Evolutionary conservation across 2,797 vertebrate species (phyloP), one percentile per base, ranked within the genome.

Genomic region (Fundulus diaphanus): DNA sequence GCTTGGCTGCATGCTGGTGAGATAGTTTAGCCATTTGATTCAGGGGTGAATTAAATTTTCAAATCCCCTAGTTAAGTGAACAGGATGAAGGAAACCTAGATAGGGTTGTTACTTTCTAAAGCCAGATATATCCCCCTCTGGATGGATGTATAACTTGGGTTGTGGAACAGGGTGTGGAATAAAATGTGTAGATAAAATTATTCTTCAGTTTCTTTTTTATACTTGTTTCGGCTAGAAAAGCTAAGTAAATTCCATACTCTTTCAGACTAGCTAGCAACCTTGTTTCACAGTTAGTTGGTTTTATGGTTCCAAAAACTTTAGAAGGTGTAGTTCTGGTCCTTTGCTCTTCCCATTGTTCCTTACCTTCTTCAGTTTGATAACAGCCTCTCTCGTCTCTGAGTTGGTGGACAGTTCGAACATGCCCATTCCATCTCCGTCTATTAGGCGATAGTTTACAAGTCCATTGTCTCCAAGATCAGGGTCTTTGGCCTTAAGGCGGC

Each of bases 291-390:
- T 20, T 63, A 24, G 20, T 12, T 0, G 20, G 20, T 12, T 63
- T 63, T 24, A 20, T 40, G 5, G 13, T 15, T n/a, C 13, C 40
- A 42, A 22, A 24, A 18, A 63, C 18, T 33, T 7, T 35, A 61
- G 31, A 35, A 61, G 20, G 57, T 31, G 12, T 7, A 12, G 33
- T 40, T 40, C 33, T n/a, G 61, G 33, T 24, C 22, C 18, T 63
- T 24, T 24, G 9, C n/a, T 31, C 49, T 51, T 48, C 31, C 63
- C 29, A 20, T 57, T 27, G 29, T 51, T 33, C 29, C 75, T 86
- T 87, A 99, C 98, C 96, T 99, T 99, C 91, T 96, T 99, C 70
- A 99, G 96, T 83, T 99, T 99, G 76, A 99, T 94, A 59, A 99
- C 96, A 0, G 97, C 98, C 88, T 99, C 98, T 80, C 97, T 96